Evolutionary conservation across 2,113 vertebrate genomes (phyloP).

Genomic region (Eubucco bourcierii): DNA sequence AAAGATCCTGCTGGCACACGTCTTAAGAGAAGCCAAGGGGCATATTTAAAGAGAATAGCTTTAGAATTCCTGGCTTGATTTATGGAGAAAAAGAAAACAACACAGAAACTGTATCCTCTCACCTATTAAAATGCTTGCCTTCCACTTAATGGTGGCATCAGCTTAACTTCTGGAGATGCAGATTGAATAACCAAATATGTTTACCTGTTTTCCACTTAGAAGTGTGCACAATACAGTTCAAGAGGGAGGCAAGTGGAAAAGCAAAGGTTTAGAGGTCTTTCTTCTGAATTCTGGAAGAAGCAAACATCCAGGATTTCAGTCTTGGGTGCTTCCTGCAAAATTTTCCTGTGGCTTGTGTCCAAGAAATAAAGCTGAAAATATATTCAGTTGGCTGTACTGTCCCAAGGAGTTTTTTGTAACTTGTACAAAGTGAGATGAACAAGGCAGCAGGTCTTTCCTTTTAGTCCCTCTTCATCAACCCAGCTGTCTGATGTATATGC

Average conservation of each 20-base stretch:
- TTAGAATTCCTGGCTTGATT: constrained; percentile 37
- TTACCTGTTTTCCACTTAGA: neutral
- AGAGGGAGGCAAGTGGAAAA: neutral
- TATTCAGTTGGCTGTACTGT: neutral
- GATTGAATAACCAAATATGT: neutral
- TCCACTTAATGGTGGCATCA: neutral
- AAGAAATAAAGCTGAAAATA: neutral
- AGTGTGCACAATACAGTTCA: neutral
- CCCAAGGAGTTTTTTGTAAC: neutral
- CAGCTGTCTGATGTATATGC: neutral
- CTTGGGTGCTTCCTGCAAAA: neutral
- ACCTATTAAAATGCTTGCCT: neutral
- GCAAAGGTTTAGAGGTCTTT: neutral
- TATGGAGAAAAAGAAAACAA: neutral
- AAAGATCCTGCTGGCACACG: neutral
- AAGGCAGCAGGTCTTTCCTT: neutral
- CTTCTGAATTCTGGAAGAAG: neutral
- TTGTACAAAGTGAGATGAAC: neutral
- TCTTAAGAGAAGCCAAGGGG: neutral
- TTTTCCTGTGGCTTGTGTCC: neutral
- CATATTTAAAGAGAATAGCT: constrained; percentile 13
- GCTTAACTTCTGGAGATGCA: neutral
- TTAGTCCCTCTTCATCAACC: neutral
- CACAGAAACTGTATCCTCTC: neutral
- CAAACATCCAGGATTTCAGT: neutral